Conservation (phyloP, 2,113 vertebrate genomes). For the Oreochromis tanganicae region DNA sequence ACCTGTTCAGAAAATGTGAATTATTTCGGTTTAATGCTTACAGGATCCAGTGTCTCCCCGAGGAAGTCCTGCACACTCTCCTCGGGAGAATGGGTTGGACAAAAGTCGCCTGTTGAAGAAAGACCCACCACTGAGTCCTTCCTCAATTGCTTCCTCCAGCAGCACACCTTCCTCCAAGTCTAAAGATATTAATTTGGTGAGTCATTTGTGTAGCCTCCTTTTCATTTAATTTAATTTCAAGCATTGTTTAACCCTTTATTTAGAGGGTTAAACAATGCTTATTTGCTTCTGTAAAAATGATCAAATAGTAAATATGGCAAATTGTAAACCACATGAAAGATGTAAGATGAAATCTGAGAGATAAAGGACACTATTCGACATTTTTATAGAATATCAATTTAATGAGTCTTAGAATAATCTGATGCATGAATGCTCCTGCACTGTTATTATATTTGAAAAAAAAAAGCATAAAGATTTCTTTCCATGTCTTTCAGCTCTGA, state of each 20-base stretch:
- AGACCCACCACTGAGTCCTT: conserved; percentile 88
- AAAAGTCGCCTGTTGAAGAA: conserved; percentile 86
- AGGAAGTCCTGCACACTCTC: conserved; percentile 89
- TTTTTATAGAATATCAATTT: background rate
- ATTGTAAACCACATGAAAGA: background rate
- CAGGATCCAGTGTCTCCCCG: conserved; percentile 87
- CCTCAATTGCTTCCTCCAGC: conserved; percentile 91
- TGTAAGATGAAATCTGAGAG: background rate
- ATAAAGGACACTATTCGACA: background rate
- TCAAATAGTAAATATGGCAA: background rate
- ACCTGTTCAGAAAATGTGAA: background rate
- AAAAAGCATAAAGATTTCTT: background rate
- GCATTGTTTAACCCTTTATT: background rate
- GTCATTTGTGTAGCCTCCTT: conserved; percentile 5
- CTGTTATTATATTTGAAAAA: background rate
- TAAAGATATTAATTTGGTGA: conserved; percentile 88
- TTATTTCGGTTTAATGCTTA: background rate
- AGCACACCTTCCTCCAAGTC: conserved; percentile 96
- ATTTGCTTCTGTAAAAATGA: background rate
- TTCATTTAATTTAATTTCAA: background rate
- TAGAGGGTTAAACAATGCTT: background rate
- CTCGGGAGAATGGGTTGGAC: conserved; percentile 90
- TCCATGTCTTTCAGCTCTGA: background rate
- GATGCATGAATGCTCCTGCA: background rate
- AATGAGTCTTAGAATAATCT: background rate